A percentile compares a stretch with the other conserved stretches of the same genome.
phyloP scores from a whole-genome alignment of 2,113 vertebrate species.

The Leucopsar rothschildi region DNA sequence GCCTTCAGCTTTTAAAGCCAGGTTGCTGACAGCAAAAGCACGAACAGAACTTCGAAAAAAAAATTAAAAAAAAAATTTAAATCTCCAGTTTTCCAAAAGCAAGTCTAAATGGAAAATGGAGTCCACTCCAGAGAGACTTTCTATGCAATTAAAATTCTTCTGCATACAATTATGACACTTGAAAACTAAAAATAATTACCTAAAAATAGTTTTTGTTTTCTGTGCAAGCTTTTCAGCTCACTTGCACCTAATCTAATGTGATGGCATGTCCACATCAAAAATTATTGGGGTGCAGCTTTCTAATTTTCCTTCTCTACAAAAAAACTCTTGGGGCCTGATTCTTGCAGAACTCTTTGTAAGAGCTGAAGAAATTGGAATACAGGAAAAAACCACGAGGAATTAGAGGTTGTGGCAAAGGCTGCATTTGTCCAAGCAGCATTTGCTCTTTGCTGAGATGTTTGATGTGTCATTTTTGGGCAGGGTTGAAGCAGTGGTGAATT shows the following conservation, averaged over 20 bases:
- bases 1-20: conserved; percentile 7
- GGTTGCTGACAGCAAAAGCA: conserved; percentile 24
- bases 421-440: background rate
- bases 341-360: background rate
- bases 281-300: background rate
- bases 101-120: background rate
- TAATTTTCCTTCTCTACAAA: background rate
- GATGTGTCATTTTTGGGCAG: background rate
- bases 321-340: background rate
- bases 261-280: background rate
- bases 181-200: too few relatives aligned
- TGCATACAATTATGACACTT: background rate
- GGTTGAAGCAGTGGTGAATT: background rate
- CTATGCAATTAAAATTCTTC: background rate
- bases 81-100: background rate
- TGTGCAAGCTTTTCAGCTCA: background rate
- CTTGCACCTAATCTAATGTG: background rate
- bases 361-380: background rate
- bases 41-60: background rate
- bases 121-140: background rate
- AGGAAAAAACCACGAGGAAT: background rate
- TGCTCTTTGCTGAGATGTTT: background rate
- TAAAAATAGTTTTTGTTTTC: background rate
- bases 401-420: background rate
- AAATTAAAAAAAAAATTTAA: background rate